Evolutionary conservation across 2,113 vertebrate genomes (phyloP).

Genomic region (Malurus elegans): DNA sequence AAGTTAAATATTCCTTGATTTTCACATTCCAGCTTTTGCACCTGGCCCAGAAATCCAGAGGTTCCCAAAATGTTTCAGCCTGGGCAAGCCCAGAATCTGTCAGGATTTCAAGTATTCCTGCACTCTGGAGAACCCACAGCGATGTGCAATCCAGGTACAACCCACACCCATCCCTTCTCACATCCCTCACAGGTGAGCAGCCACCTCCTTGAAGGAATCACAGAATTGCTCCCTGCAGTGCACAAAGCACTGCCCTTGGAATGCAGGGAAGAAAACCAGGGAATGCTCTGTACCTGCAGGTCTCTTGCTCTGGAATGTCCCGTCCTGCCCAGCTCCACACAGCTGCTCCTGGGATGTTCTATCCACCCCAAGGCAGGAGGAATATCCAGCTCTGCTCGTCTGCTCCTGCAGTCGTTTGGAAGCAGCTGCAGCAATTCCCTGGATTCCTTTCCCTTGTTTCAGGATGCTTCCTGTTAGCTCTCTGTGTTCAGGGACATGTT

Average conservation of each 20-base stretch:
- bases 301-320: not conserved
- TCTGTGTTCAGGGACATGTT: conserved; percentile 62
- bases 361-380: not conserved
- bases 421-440: not conserved
- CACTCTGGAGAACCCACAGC: not conserved
- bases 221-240: not conserved
- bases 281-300: conserved; percentile 45
- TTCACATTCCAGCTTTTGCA: not conserved
- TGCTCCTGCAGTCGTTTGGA: not conserved
- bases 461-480: not conserved
- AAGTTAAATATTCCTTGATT: not conserved
- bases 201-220: rapidly evolving
- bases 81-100: not conserved
- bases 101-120: not conserved
- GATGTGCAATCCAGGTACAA: not conserved
- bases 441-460: not conserved
- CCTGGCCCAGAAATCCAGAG: not conserved
- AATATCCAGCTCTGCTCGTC: conserved; percentile 19
- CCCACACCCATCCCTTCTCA: not conserved
- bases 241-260: not conserved
- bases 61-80: not conserved
- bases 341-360: conserved; percentile 57
- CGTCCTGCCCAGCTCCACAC: not conserved
- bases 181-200: not conserved
- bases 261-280: not conserved